Evolutionary conservation across 2,113 vertebrate genomes (phyloP).

Genomic region (Cranoglanis bouderius): DNA sequence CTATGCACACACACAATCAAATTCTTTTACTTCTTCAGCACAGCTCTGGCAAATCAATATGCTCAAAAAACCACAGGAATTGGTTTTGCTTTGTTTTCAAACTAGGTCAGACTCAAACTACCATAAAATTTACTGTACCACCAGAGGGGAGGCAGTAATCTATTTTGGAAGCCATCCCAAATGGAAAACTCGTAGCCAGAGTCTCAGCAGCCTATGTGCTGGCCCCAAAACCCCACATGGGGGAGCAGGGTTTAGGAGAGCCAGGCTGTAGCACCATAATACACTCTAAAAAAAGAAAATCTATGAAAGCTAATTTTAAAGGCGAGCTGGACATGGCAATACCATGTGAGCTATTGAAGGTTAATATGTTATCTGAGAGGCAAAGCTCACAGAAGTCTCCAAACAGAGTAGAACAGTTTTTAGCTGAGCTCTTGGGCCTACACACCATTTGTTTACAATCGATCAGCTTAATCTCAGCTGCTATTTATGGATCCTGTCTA

Average conservation of each 20-base stretch:
- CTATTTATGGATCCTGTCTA: constrained; percentile 34
- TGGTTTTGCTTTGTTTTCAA: constrained; percentile 65
- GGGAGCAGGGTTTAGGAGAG: constrained; percentile 18
- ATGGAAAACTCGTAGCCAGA: constrained; percentile 45
- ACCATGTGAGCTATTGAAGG: constrained; percentile 45
- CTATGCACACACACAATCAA: constrained; percentile 51
- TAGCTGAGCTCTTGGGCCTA: constrained; percentile 2
- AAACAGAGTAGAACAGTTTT: constrained; percentile 5
- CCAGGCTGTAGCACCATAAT: constrained; percentile 34
- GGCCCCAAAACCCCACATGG: constrained; percentile 14
- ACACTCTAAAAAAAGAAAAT: constrained; percentile 35
- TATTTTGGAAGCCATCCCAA: constrained; percentile 51
- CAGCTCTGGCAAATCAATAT: constrained; percentile 66
- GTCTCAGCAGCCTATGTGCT: constrained; percentile 47
- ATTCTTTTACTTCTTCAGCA: constrained; percentile 59
- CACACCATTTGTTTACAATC: constrained; percentile 40
- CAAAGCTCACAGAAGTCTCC: constrained; percentile 32
- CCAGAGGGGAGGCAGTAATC: constrained; percentile 50
- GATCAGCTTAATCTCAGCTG: constrained; percentile 45
- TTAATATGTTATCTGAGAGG: constrained; percentile 46
- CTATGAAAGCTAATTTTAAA: constrained; percentile 42
- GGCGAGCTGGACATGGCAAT: constrained; percentile 31
- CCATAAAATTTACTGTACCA: constrained; percentile 59
- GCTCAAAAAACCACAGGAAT: constrained; percentile 60
- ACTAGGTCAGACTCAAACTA: constrained; percentile 65